Conservation (phyloP, 1,140 invertebrate species). For the Chelonus insularis region DNA sequence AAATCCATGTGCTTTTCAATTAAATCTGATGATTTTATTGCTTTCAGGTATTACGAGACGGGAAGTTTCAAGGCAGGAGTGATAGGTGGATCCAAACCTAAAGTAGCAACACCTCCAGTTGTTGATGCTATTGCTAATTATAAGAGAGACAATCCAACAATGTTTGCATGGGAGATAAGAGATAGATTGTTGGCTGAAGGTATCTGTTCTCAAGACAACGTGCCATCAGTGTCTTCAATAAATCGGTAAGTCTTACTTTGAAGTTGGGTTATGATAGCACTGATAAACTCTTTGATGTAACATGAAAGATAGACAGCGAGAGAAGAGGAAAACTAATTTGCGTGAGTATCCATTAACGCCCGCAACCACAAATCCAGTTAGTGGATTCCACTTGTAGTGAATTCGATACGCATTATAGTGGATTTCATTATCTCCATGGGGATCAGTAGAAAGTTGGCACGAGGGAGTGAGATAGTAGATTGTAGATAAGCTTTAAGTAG, state of each 20-base stretch:
- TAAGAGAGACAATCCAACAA: constrained; percentile 98
- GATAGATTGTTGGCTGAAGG: constrained; percentile 94
- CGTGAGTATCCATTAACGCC: constrained; percentile 44
- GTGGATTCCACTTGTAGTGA: constrained; percentile 41
- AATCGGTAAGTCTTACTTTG: constrained; percentile 91
- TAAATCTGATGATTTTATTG: background rate
- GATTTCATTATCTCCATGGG: constrained; percentile 49
- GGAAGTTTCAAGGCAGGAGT: constrained; percentile 98
- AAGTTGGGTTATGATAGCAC: too few species aligned
- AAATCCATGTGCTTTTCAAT: background rate
- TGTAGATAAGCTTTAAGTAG: constrained; percentile 46
- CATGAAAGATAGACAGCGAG: constrained; percentile 74
- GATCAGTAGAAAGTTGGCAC: background rate
- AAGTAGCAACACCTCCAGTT: constrained; percentile 97
- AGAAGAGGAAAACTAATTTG: constrained; percentile 38
- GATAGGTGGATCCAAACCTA: constrained; percentile 98
- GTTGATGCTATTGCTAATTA: constrained; percentile 98
- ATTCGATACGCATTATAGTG: constrained; percentile 50
- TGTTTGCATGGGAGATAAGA: constrained; percentile 99
- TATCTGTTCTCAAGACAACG: constrained; percentile 98
- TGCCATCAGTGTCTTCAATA: constrained; percentile 98
- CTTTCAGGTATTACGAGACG: constrained; percentile 92
- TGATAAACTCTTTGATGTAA: constrained; percentile 84
- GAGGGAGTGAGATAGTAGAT: constrained; percentile 9
- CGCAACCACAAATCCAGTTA: constrained; percentile 41